Evolutionary conservation across 2,888 invertebrate genomes (phyloP), one percentile per base, ranked within the genome.

Genomic region (Drosophila greeni): DNA sequence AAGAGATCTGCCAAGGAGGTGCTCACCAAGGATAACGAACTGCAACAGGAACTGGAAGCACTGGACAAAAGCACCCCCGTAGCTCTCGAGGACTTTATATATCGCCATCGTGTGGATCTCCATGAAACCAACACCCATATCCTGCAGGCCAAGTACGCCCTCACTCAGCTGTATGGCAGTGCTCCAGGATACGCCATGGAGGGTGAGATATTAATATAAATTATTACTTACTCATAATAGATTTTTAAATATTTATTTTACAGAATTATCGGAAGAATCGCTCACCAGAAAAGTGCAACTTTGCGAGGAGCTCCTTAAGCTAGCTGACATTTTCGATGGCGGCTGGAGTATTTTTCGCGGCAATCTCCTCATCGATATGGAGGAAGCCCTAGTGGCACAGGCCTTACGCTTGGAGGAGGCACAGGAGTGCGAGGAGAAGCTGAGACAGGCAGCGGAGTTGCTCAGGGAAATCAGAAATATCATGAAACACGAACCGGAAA

Each of bases 161-260:
- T 94, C 34, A 90, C 91, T 48, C 94, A 94, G 86, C 90, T 94
- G 70, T 94, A 94, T 83, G 93, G 93, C 64, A 92, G 91, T 86
- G 87, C 89, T 7, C 89, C 91, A 59, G 92, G 91, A 73, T 92
- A 90, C 77, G 81, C 83, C 33, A 87, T 92, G 73, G 79, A 90
- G 82, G 92, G 93, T 92, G 60, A 55, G 48, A 14, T 6, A 14
- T 1, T 5, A 3, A n/a, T 11, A 5, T 20, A 14, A n/a, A 9
- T 3, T 2, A 11, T 7, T 3, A 11, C 3, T 24, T 11, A 3
- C 6, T 6, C 2, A 5, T 3, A 3, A 5, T 16, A 9, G 9
- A 5, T n/a, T 5, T 33, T 42, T 3, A 31, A 5, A n/a, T 1
- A 2, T 12, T 0, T 0, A 1, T 29, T 16, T 65, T n/a, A n/a